Evolutionary conservation across 2,888 invertebrate genomes (phyloP).

Genomic region (Beris chalybata): DNA sequence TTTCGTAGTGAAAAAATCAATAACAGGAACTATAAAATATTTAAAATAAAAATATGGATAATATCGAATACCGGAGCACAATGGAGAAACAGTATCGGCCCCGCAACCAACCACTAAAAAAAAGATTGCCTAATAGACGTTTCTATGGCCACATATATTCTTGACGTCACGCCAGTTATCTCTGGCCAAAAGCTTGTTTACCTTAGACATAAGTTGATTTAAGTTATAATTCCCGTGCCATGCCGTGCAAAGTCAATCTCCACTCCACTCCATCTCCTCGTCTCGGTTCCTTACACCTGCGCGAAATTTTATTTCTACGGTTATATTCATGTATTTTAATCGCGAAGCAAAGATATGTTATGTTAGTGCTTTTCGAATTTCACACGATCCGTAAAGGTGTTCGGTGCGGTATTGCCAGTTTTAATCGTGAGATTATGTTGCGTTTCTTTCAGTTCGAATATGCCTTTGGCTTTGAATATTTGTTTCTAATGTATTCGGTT

Average conservation of each 20-base stretch:
- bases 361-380: background rate
- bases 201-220: slow-evolving; percentile 13
- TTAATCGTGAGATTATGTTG: background rate
- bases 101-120: too few species aligned
- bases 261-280: background rate
- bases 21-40: too few species aligned
- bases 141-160: slow-evolving; percentile 8
- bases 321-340: slow-evolving; percentile 9
- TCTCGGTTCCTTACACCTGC: slow-evolving; percentile 36
- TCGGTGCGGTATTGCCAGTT: slow-evolving; percentile 16
- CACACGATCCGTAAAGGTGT: slow-evolving; percentile 22
- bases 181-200: slow-evolving; percentile 25
- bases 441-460: too few species aligned
- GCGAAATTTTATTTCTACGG: slow-evolving; percentile 27
- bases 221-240: too few species aligned
- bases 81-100: too few species aligned
- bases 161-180: slow-evolving; percentile 30
- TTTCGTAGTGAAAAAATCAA: too few species aligned
- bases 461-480: too few species aligned
- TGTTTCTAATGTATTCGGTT: too few species aligned
- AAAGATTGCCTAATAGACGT: background rate
- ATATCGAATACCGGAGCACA: too few species aligned
- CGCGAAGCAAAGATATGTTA: background rate
- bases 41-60: too few species aligned
- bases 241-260: too few species aligned